Evolutionary conservation across 2,888 invertebrate genomes (phyloP), one percentile per base, ranked within the genome.

Genomic region (Lycocerus yunnanus): DNA sequence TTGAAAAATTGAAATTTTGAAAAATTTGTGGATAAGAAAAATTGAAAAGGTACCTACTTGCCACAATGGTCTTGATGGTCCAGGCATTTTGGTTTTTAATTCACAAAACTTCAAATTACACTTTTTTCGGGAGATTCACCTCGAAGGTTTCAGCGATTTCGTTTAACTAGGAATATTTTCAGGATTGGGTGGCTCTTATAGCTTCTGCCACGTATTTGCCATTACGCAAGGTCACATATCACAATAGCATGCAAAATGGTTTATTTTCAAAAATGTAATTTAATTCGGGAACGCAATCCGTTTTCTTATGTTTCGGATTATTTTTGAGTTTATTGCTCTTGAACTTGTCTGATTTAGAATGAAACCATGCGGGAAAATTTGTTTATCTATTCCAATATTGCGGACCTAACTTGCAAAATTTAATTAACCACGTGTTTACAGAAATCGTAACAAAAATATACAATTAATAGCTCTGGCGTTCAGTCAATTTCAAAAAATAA

Each of bases 41-140:
- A 11, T 18, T 27, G 15, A 72, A 58, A 72, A 58, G 6, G 15
- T 16, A 84, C 88, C 88, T 87, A 93, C 93, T 90, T 93, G 93
- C 93, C 93, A 93, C 87, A 93, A 89, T 79, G 93, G 93, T 90
- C 92, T 86, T 11, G 86, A 87, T 73, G 87, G 93, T 90, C 93
- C 93, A 88, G 93, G 93, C 93, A 93, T 93, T 88, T 88, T 90
- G 8, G 20, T 68, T 24, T 18, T 11, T 43, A 27, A 18, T 58
- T 71, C 27, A 59, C 24, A 66, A 73, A 70, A 65, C 66, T 73
- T 24, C 10, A 27, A 61, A 18, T 58, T 24, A 58, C 20, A 13
- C 21, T 58, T 66, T 69, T 24, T 67, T 72, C 67, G 59, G 69
- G 20, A 68, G 70, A 27, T 68, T 72, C 71, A 69, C 65, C 72